A percentile compares a stretch with the other conserved stretches of the same genome.
These are phyloP conservation scores for Lissonota sp. DNA, from an alignment of 2,888 invertebrate genomes.

Conservation along the genomic window DNA sequence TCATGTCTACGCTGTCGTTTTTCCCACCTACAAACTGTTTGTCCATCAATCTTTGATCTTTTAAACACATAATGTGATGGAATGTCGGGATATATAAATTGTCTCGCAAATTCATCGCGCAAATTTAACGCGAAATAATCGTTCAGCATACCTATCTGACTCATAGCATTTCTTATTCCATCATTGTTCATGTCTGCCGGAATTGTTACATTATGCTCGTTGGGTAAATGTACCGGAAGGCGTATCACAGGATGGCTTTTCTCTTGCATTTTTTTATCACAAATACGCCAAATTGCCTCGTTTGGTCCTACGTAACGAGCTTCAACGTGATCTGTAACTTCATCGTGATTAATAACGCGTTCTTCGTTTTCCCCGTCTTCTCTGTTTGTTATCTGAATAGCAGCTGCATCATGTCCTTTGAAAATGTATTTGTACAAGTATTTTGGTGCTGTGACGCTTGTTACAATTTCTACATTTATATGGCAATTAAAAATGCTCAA, in stretches of 20 bases:
- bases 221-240: slow-evolving; percentile 63
- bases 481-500: slow-evolving; percentile 45
- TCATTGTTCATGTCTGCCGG: slow-evolving; percentile 39
- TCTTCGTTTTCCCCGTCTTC: slow-evolving; percentile 19
- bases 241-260: slow-evolving; percentile 36
- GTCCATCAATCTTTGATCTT: not conserved
- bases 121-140: slow-evolving; percentile 40
- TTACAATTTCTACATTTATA: slow-evolving; percentile 66
- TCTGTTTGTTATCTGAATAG: slow-evolving; percentile 18
- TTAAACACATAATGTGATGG: slow-evolving; percentile 49
- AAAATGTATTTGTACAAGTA: slow-evolving; percentile 32
- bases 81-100: slow-evolving; percentile 50
- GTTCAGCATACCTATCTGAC: slow-evolving; percentile 30
- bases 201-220: slow-evolving; percentile 42
- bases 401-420: slow-evolving; percentile 67
- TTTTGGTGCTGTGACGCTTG: slow-evolving; percentile 66
- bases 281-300: slow-evolving; percentile 65
- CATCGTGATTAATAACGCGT: slow-evolving; percentile 57
- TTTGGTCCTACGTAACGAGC: slow-evolving; percentile 32
- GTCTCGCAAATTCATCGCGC: slow-evolving; percentile 30
- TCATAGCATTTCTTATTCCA: slow-evolving; percentile 13
- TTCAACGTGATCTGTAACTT: slow-evolving; percentile 65
- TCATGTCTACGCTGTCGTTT: no score
- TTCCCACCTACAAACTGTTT: no score
- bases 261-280: slow-evolving; percentile 53